Percentiles rank a stretch among this genome's conserved stretches.
Conservation (phyloP, 2,888 invertebrate genomes). For the Rhabditophanes sp. region DNA sequence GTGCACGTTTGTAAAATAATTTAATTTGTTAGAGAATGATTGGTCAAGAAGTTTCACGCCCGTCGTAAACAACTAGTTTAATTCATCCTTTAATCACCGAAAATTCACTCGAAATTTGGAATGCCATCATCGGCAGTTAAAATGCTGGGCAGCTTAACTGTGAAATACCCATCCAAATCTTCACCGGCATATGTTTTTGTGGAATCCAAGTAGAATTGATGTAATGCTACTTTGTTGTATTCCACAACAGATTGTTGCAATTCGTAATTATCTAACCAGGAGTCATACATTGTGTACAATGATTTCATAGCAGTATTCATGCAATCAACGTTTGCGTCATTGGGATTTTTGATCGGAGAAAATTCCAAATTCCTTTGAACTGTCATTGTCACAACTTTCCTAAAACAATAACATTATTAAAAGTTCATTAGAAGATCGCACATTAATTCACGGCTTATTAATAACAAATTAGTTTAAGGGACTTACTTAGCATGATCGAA, state of each 20-base stretch:
- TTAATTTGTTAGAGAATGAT: too few species aligned
- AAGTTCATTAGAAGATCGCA: conserved; percentile 2
- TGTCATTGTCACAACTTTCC: conserved; percentile 67
- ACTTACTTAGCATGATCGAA: conserved; percentile 69
- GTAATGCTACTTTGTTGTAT: too few species aligned
- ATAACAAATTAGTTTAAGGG: too few species aligned
- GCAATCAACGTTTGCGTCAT: conserved; percentile 64
- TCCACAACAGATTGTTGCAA: too few species aligned
- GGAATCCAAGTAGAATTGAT: neutral
- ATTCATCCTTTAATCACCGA: too few species aligned
- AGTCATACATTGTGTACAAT: conserved; percentile 9
- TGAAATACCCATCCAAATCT: neutral
- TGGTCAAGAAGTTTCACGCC: too few species aligned
- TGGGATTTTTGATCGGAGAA: conserved; percentile 85
- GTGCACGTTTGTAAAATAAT: too few species aligned
- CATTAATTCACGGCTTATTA: conserved; percentile 1
- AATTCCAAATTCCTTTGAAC: conserved; percentile 86
- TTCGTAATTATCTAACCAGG: neutral
- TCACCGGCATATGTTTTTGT: conserved; percentile 1
- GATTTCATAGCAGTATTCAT: conserved; percentile 56
- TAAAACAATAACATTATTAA: conserved; percentile 18
- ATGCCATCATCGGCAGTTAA: neutral
- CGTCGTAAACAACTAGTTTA: too few species aligned
- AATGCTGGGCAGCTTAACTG: neutral
- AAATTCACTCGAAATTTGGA: neutral